Percentiles rank a stretch among this genome's conserved stretches.
Conservation (phyloP, 2,888 invertebrate genomes). For the Nipponacmea schrenckii region DNA sequence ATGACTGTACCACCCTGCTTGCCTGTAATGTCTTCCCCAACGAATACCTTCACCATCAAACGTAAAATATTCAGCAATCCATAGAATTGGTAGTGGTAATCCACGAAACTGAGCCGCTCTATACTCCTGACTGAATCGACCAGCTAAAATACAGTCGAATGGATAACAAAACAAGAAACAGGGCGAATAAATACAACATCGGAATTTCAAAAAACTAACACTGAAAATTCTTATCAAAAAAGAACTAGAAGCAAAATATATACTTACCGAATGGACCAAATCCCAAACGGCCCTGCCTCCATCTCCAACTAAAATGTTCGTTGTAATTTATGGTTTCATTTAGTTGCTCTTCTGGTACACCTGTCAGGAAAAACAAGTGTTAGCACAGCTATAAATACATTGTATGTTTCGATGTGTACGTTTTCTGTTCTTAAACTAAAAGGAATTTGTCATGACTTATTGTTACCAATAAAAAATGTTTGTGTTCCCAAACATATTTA, state of each 20-base stretch:
- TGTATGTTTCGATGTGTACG: neutral
- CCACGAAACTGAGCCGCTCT: conserved; percentile 72
- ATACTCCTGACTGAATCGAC: conserved; percentile 71
- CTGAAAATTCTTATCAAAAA: too few relatives aligned
- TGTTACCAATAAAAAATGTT: too few relatives aligned
- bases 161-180: neutral
- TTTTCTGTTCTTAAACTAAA: conserved; percentile 4
- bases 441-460: too few relatives aligned
- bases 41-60: conserved; percentile 74
- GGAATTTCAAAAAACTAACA: too few relatives aligned
- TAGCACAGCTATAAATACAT: neutral
- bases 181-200: neutral
- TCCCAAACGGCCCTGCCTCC: conserved; percentile 74
- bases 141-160: conserved; percentile 67
- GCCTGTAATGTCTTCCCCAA: conserved; percentile 72
- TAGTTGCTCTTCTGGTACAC: conserved; percentile 46
- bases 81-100: conserved; percentile 73
- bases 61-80: conserved; percentile 75
- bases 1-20: conserved; percentile 74
- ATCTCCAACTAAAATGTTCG: conserved; percentile 74
- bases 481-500: too few relatives aligned
- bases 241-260: too few relatives aligned
- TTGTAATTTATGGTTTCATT: conserved; percentile 73
- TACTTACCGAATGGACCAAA: conserved; percentile 74
- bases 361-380: conserved; percentile 27